Base-by-base conservation (phyloP, 2,113 vertebrate species). In the Ictidomys tridecemlineatus region DNA sequence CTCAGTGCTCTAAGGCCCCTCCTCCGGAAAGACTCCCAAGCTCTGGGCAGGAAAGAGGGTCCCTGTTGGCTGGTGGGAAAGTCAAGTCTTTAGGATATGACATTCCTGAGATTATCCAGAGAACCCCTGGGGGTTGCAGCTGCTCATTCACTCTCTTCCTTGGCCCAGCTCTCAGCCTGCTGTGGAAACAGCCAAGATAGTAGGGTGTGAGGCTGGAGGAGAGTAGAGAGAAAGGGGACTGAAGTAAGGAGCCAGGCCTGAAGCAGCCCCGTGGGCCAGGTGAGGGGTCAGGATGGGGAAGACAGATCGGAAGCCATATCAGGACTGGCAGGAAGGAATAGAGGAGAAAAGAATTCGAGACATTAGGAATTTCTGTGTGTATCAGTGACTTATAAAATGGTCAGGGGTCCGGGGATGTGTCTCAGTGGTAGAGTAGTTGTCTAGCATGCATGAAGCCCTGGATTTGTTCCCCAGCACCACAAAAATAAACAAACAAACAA, bases 21-120 rank as follows among this genome's bases (percentile, higher is more conserved):
- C 82, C 89, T 32, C 73, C 13, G 17, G 92, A 89, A 85, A 85
- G 61, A 93, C 90, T 94, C 96, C 20, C 77, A 61, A 95, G 83
- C 85, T 74, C 91, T 89, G 1, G 4, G 77, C 98, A 98, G 98
- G 98, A 98, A 98, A 96, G 96, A 88, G 94, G 85, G 78, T 98
- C 97, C 95, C 63, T 61, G 94, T 86, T 34, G 97, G 24, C 86
- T 94, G 18, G 89, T 98, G 98, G 98, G 98, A 98, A 98, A 98
- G 94, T 86, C 51, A 63, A 28, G 70, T 97, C 94, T 51, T 97
- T 77, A 67, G 80, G 12, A 0, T 2, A 0, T 93, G 0, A 37
- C 97, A 95, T 98, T 98, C 98, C 97, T 98, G 85, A 96, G 3
- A 93, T 2, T 34, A 93, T 97, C 95, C 74, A 93, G 2, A 86